Evolutionary conservation across 2,113 vertebrate species (phyloP).

Genomic region (Pedetes capensis): DNA sequence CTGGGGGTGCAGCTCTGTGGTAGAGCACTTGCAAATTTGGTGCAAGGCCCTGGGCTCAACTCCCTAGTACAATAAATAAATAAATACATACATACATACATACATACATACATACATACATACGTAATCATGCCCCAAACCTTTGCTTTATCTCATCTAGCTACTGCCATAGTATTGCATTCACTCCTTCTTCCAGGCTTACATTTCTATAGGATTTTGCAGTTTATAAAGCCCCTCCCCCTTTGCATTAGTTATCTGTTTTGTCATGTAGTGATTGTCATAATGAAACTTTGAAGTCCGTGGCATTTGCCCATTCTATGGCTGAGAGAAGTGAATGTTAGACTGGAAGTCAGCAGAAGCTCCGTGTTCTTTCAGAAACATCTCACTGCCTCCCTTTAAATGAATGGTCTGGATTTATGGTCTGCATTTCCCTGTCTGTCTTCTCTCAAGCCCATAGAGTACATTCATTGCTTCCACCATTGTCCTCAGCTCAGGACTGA

Average conservation of each 20-base stretch:
- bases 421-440: neutral
- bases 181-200: neutral
- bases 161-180: neutral
- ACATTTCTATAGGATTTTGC: neutral
- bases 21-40: too few species aligned
- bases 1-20: too few species aligned
- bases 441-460: neutral
- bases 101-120: too few species aligned
- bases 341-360: neutral
- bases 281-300: neutral
- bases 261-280: neutral
- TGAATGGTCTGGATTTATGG: neutral
- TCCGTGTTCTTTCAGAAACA: neutral
- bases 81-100: too few species aligned
- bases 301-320: neutral
- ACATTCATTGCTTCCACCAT: neutral
- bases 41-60: too few species aligned
- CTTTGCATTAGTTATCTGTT: neutral
- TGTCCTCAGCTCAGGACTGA: accelerated
- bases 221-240: neutral
- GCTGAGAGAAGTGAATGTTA: neutral
- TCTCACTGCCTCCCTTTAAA: neutral
- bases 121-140: neutral
- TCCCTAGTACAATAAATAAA: too few species aligned
- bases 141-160: neutral